These are phyloP conservation scores for Thecocarcelia acutangulata DNA, from an alignment of 2,888 invertebrate genomes.

Conservation along the genomic window DNA sequence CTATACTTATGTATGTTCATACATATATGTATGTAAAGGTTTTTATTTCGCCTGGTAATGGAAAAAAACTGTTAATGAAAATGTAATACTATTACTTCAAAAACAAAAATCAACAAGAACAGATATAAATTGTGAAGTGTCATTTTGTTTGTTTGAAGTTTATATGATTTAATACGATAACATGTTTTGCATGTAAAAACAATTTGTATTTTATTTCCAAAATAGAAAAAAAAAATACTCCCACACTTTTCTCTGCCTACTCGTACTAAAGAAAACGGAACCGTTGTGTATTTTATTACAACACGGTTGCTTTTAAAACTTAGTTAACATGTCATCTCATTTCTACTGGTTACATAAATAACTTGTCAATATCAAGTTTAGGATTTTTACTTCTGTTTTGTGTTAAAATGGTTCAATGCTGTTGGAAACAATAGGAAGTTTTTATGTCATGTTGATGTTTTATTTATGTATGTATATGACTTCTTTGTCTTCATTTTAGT, in stretches of 20 bases:
- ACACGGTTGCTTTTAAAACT: constrained; percentile 19
- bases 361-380: constrained; percentile 43
- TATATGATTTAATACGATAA: constrained; percentile 35
- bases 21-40: neutral
- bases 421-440: neutral
- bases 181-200: constrained; percentile 51
- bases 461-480: constrained; percentile 6
- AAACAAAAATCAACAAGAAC: neutral
- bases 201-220: constrained; percentile 7
- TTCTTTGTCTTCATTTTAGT: neutral
- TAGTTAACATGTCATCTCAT: constrained; percentile 36
- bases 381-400: constrained; percentile 8
- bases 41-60: neutral
- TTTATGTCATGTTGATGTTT: neutral
- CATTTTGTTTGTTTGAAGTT: constrained; percentile 20
- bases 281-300: constrained; percentile 4
- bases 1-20: neutral
- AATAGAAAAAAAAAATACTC: constrained; percentile 18
- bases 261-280: neutral
- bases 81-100: neutral
- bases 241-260: constrained; percentile 34
- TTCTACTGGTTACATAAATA: constrained; percentile 35
- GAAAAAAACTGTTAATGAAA: neutral
- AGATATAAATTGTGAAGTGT: constrained; percentile 37
- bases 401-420: neutral